Base-by-base conservation (phyloP, 2,797 vertebrate genomes). In the Pampus argenteus region DNA sequence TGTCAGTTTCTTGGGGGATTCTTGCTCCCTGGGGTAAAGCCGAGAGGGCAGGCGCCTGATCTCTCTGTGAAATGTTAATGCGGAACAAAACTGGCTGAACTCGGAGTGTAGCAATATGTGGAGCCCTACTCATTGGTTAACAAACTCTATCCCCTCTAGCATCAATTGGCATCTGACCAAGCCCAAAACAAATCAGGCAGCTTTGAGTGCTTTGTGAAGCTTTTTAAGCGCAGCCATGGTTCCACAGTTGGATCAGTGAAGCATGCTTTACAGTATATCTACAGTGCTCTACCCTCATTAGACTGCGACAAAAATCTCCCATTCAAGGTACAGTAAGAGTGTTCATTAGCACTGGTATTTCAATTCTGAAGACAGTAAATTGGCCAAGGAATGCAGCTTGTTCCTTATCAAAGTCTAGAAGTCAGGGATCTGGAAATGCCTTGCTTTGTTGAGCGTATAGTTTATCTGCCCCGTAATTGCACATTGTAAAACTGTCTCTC, bases 401-500 rank as follows among this genome's bases (percentile, higher is more conserved):
- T 66, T 71, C 73, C 90, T 90, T 92, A 93, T 93, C 90, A 88
- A 88, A 85, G 83, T 86, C 84, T 76, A 48, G 83, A 87, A 84
- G 73, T 65, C 50, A 40, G 75, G 79, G 88, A 90, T 89, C 87
- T 90, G 85, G 89, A 85, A 92, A 88, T 88, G 87, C 86, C 88
- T 89, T 61, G 79, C 91, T 91, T 93, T 93, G 89, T 92, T 91
- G 87, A 91, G 77, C 75, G 75, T 86, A 90, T 87, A 88, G 84
- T 89, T 91, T 93, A 93, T 92, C 91, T 91, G 79, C 86, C 64
- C 80, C 47, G 40, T 93, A 92, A 93, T 93, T 93, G 88, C 88
- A 86, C 85, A 83, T 89, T 91, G 91, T 93, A 91, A 92, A 93
- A 92, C 85, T 82, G 82, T 90, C 85, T 91, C 86, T 86, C 76